phyloP scores from a whole-genome alignment of 2,113 vertebrate genomes.

The Oceanodroma tethys region DNA sequence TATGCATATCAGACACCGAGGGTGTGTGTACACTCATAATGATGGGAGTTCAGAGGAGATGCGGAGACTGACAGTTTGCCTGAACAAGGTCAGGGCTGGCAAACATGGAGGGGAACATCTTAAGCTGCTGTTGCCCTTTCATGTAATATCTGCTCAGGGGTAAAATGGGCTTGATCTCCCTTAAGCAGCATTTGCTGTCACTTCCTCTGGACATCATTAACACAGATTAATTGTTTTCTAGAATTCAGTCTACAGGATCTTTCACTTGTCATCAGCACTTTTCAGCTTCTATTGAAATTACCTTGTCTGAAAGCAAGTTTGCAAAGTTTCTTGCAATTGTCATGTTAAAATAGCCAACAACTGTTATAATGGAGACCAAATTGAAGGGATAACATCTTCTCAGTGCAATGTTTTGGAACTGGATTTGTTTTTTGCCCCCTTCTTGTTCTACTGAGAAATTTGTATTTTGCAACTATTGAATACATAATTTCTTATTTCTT shows the following conservation, averaged over 20 bases:
- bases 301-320: not conserved
- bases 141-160: not conserved
- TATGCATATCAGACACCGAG: not conserved
- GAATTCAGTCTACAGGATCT: not conserved
- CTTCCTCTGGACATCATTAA: not conserved
- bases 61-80: not conserved
- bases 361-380: not conserved
- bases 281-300: conserved; percentile 12
- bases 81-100: not conserved
- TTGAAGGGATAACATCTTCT: not conserved
- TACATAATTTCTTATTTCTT: not conserved
- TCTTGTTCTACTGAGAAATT: not conserved
- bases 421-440: not conserved
- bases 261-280: conserved; percentile 4
- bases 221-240: conserved; percentile 4
- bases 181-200: not conserved
- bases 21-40: not conserved
- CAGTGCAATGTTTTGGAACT: not conserved
- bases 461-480: not conserved
- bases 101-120: not conserved
- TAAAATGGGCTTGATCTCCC: not conserved
- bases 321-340: not conserved
- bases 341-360: not conserved
- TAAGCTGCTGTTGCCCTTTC: not conserved
- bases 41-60: not conserved